phyloP scores from a whole-genome alignment of 2,888 invertebrate genomes.

The Linnaemya vulpina region DNA sequence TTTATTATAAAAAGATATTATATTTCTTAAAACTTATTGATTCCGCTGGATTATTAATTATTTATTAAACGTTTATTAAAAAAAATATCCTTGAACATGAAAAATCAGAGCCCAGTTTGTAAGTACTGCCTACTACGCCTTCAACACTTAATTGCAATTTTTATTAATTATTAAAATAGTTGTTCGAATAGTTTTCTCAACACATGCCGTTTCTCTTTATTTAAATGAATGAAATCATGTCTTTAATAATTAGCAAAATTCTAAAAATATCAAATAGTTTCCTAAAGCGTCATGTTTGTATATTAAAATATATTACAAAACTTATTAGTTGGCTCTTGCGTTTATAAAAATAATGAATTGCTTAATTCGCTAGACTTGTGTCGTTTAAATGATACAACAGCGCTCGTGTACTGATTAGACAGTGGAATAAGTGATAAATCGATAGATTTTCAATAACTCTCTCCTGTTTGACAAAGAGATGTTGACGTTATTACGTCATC shows the following conservation, averaged over 20 bases:
- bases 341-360: background rate
- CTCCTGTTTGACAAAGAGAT: no score
- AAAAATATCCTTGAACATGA: no score
- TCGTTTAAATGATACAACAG: no score
- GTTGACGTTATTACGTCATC: no score
- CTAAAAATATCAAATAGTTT: conserved; percentile 36
- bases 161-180: conserved; percentile 7
- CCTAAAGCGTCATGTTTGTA: conserved; percentile 11
- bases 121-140: background rate
- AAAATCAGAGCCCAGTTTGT: background rate
- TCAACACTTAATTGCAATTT: background rate
- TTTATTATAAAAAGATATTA: no score
- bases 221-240: conserved; percentile 60
- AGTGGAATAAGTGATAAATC: no score
- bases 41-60: no score
- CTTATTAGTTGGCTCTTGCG: background rate
- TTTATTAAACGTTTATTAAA: no score
- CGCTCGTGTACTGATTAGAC: no score
- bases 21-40: no score
- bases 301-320: conserved; percentile 38
- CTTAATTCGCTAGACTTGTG: no score
- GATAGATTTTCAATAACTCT: no score
- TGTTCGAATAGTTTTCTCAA: background rate
- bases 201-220: conserved; percentile 7
- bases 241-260: conserved; percentile 32